Evolutionary conservation across 2,113 vertebrate genomes (phyloP).

Genomic region (Sylvietta virens): DNA sequence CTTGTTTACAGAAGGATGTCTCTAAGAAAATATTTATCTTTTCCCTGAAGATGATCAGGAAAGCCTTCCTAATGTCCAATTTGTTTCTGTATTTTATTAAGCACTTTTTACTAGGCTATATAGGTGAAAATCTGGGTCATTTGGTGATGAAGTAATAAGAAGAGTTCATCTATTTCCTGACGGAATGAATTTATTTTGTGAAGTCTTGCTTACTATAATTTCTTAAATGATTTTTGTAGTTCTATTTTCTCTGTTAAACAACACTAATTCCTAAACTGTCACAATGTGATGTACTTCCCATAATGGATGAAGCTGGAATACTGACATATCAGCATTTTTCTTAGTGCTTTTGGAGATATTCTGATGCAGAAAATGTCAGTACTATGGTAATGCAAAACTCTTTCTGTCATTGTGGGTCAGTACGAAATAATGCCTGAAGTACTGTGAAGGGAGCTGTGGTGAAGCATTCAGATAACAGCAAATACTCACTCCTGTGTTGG

Average conservation of each 20-base stretch:
- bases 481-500: background rate
- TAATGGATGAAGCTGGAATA: background rate
- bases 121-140: background rate
- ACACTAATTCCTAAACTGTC: background rate
- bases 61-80: background rate
- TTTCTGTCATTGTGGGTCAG: background rate
- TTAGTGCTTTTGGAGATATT: background rate
- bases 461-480: background rate
- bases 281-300: background rate
- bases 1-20: background rate
- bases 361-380: background rate
- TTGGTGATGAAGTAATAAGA: background rate
- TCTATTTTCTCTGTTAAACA: background rate
- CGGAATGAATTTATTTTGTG: background rate
- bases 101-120: background rate
- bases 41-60: constrained; percentile 22
- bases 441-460: background rate
- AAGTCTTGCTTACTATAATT: background rate
- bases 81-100: background rate
- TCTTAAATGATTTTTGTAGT: background rate
- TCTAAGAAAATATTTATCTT: background rate
- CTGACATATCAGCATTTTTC: background rate
- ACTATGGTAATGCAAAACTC: background rate
- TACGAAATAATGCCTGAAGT: background rate
- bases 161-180: background rate